Evolutionary conservation across 2,113 vertebrate genomes (phyloP), one percentile per base, ranked within the genome.

Genomic region (Uria aalge): DNA sequence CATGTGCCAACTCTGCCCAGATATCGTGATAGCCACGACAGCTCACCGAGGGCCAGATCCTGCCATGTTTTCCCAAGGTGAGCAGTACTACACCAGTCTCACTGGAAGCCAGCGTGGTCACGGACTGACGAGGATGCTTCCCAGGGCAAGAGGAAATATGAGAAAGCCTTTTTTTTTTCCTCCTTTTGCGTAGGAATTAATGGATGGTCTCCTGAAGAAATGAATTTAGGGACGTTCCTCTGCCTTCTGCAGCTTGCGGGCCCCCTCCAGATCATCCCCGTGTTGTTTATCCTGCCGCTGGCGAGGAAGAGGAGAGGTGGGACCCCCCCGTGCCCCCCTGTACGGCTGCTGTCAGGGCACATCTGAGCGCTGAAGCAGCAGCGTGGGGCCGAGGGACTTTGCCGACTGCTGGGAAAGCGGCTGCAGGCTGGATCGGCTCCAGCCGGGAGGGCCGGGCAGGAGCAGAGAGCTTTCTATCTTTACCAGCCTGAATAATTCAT

Each of bases 401-500:
- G 73, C 45, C 1, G 0, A 9, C 20, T n/a, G 59, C 30, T 10
- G 29, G 81, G 23, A 26, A 26, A 12, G 55, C 0, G 9, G 18
- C 78, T 74, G 60, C 60, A 57, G 83, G 72, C 72, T 53, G 86
- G 53, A 45, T 43, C 4, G 1, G 71, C 75, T 85, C 53, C 82
- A 79, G 86, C n/a, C 1, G 0, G 66, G 26, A 81, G 64, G 41
- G 32, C 43, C 67, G 89, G 67, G 82, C 43, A 32, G 67, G 30
- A 91, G 76, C 76, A 73, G 83, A 77, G 73, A 81, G 87, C 59
- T 94, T 94, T 94, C 73, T 62, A 1, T 60, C 72, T 50, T 0
- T n/a, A 50, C 21, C 84, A 84, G 73, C 69, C 84, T 97, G 94
- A 97, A 96, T 94, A 94, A 95, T 95, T 96, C n/a, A 94, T 81